Evolutionary conservation across 2,797 vertebrate genomes (phyloP).

Genomic region (Jordanella pulchra): DNA sequence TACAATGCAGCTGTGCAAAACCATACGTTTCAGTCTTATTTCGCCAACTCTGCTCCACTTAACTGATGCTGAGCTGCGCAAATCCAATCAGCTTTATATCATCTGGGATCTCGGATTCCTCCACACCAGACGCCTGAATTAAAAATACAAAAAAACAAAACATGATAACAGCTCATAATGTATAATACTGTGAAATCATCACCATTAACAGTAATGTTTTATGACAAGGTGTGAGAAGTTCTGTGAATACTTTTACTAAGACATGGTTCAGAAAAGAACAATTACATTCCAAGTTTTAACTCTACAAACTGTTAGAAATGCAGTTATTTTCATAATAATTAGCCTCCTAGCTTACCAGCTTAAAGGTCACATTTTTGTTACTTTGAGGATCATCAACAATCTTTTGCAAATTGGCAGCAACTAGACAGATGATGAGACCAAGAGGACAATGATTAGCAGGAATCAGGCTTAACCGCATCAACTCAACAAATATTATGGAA

Average conservation of each 20-base stretch:
- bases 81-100: slow-evolving; percentile 95
- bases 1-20: slow-evolving; percentile 75
- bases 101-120: slow-evolving; percentile 93
- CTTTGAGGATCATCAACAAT: slow-evolving; percentile 93
- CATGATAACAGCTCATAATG: rapidly evolving
- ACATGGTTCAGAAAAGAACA: neutral
- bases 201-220: too few species aligned
- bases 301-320: neutral
- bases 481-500: neutral
- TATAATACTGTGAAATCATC: neutral
- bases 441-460: neutral
- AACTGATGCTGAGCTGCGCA: slow-evolving; percentile 97
- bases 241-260: too few species aligned
- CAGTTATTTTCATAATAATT: neutral
- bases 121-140: slow-evolving; percentile 89
- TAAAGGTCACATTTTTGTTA: slow-evolving; percentile 95
- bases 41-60: slow-evolving; percentile 63
- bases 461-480: neutral
- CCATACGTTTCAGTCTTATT: slow-evolving; percentile 66
- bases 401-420: slow-evolving; percentile 97
- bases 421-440: slow-evolving; percentile 72
- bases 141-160: slow-evolving; percentile 12
- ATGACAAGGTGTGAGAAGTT: too few species aligned
- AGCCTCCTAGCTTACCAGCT: slow-evolving; percentile 84
- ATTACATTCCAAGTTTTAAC: neutral